These are phyloP conservation scores for Nomada fabriciana DNA, from an alignment of 2,888 invertebrate genomes.

Conservation along the genomic window DNA sequence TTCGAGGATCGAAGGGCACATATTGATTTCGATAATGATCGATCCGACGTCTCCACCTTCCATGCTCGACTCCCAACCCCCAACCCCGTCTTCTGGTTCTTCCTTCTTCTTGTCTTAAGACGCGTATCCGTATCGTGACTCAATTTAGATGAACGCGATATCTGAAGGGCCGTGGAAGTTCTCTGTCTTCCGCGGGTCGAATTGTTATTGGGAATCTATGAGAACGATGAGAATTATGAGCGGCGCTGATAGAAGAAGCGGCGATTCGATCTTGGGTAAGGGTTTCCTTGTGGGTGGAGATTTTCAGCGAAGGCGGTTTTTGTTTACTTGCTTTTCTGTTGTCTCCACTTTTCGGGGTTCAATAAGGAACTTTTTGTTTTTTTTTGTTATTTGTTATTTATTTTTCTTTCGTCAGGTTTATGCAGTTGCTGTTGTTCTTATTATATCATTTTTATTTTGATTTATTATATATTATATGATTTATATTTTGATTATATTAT, in stretches of 20 bases:
- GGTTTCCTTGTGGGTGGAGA: background rate
- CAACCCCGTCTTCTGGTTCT: background rate
- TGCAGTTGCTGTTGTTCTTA: no score
- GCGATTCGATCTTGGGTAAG: constrained; percentile 2
- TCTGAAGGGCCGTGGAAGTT: constrained; percentile 9
- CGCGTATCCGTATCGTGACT: constrained; percentile 58
- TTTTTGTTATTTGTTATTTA: no score
- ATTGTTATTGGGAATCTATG: constrained; percentile 28
- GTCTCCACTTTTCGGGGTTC: background rate
- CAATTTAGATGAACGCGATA: constrained; percentile 53
- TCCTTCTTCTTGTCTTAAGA: constrained; percentile 15
- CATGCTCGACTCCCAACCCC: background rate
- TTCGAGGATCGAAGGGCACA: constrained; percentile 63
- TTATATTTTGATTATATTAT: no score
- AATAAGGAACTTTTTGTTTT: background rate
- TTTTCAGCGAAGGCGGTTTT: background rate
- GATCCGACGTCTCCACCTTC: constrained; percentile 29
- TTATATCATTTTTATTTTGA: no score
- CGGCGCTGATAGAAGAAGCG: background rate
- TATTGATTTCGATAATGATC: constrained; percentile 71
- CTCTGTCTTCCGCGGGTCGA: constrained; percentile 24
- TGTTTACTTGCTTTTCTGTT: background rate
- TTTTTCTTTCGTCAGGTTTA: no score
- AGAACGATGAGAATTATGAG: constrained; percentile 22
- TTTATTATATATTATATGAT: no score